Evolutionary conservation across 2,888 invertebrate species (phyloP), one percentile per base, ranked within the genome.

Genomic region (Tetragnatha montana): DNA sequence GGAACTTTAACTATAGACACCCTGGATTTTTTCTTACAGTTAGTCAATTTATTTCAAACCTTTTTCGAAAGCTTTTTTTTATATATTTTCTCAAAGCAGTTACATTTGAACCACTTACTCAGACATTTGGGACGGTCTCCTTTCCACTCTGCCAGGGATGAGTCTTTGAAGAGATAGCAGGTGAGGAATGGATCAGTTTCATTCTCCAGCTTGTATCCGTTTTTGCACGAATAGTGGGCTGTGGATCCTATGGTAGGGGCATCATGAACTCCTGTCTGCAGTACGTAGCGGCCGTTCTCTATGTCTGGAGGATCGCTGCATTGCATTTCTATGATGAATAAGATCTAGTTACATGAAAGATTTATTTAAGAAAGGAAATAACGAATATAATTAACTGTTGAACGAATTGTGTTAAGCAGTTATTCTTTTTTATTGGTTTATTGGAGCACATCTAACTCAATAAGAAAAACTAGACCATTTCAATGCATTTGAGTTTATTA

Each of bases 171-270:
- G 8, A 89, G n/a, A 47, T 51, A 10, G n/a, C 89, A 89, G 4
- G 22, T 74, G 6, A 89, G 35, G 12, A 50, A 73, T 0, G 70
- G 10, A 47, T 68, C 19, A 0, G 71, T 19, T 17, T 21, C n/a
- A 47, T 86, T 86, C 4, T 68, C 60, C 49, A 89, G 8, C 12
- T 81, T 73, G 68, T 81, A 89, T 17, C 89, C 89, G 14, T n/a
- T n/a, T 3, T 86, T 19, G 14, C 89, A 89, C 0, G 73, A 49
- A 51, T 89, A 89, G 4, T 10, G 49, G 17, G 76, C 89, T 0
- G 50, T 69, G 10, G 88, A 80, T 8, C 88, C 88, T 10, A 88
- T 35, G 4, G n/a, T 50, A 4, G 73, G 81, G 8, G 6, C 0
- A 12, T 10, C 17, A 8, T 49, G 49, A n/a, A 71, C 49, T 0